Conservation (phyloP, 2,113 vertebrate genomes). For the Calonectris borealis region DNA sequence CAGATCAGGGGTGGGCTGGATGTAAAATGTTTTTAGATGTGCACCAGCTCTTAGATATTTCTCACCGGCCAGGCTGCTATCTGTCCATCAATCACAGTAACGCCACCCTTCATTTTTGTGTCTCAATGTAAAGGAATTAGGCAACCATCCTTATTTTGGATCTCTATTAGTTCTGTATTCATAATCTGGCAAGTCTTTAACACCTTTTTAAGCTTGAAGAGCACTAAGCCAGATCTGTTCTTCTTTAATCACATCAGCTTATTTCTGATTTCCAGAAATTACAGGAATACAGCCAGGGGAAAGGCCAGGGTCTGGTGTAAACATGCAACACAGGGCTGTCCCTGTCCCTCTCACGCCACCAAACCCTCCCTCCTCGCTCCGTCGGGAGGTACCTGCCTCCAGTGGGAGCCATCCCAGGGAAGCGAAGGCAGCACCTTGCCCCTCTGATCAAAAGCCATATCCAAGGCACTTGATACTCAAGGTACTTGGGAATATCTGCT, state of each 20-base stretch:
- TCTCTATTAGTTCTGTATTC: slow-evolving; percentile 62
- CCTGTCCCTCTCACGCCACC: background rate
- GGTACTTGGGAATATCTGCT: background rate
- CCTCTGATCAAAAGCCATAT: background rate
- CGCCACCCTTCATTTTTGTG: slow-evolving; percentile 6
- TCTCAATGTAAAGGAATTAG: slow-evolving; percentile 25
- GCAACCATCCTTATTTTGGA: slow-evolving; percentile 23
- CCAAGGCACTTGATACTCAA: background rate
- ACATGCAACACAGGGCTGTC: background rate
- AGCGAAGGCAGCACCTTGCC: background rate
- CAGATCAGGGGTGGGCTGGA: background rate
- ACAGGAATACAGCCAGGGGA: slow-evolving; percentile 44
- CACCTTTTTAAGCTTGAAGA: slow-evolving; percentile 76
- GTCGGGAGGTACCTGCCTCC: background rate
- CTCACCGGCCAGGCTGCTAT: background rate
- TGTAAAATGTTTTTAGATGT: background rate
- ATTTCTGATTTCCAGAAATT: slow-evolving; percentile 70
- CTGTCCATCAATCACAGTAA: background rate
- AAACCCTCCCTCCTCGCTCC: background rate
- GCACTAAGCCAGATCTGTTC: slow-evolving; percentile 65
- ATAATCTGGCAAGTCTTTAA: slow-evolving; percentile 67
- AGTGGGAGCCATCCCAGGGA: background rate
- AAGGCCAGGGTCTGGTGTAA: slow-evolving; percentile 13
- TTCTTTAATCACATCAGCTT: slow-evolving; percentile 70
- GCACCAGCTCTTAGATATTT: background rate